Evolutionary conservation across 1,140 invertebrate species (phyloP), one percentile per base, ranked within the genome.

Genomic region (Pseudoatta argentina): DNA sequence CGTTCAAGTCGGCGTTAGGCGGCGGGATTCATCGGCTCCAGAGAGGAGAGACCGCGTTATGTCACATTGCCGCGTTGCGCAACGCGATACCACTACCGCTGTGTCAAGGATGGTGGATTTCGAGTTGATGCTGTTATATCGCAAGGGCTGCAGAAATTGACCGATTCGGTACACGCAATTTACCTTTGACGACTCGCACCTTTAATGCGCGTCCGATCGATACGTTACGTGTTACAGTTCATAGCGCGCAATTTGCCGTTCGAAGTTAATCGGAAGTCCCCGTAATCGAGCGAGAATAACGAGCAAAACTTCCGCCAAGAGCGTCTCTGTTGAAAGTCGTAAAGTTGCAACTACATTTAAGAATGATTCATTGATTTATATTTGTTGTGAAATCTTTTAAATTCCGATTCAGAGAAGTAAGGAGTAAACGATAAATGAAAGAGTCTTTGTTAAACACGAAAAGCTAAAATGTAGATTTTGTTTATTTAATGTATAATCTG

Each of bases 1-100:
- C 92, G 92, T 93, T 89, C 91, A 93, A 92, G 93, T 93, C 91
- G 91, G 57, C 64, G 82, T 91, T 92, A 91, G 89, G 86, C 87
- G 85, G 88, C 87, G 86, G 90, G 87, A 93, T 92, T 93, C 91
- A 93, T 94, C 88, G 90, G 89, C 72, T 88, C 77, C 79, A 86
- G 76, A 48, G 64, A 44, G n/a, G 67, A n/a, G 66, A 86, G 63
- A 14, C 76, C 53, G 39, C 79, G 44, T 72, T 59, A 24, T 61
- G 48, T 34, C 79, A 75, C 55, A 24, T 44, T 44, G 21, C 51
- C 64, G 57, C 71, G 81, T 85, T 87, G 82, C 82, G 72, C 79
- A 83, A 83, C 75, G 64, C 83, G 48, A 78, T 78, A 79, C 63
- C 48, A 71, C 82, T 21, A 2, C 27, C 18, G 16, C 51, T 16